These are phyloP conservation scores for Parelbella ahira DNA, from an alignment of 2,888 invertebrate genomes.

Conservation along the genomic window DNA sequence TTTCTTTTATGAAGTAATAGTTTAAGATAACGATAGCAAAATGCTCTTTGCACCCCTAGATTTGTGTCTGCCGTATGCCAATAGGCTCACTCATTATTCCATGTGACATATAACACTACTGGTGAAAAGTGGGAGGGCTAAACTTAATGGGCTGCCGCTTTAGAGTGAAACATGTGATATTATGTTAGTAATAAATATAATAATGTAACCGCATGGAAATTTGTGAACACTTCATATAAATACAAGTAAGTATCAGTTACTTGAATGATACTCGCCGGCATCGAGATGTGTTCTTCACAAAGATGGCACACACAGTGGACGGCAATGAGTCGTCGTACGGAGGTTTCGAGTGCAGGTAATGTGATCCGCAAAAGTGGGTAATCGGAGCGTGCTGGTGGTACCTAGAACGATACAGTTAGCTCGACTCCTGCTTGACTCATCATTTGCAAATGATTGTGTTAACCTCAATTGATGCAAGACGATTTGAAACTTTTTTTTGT, in stretches of 20 bases:
- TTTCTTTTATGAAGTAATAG: too few species aligned
- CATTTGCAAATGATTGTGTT: constrained; percentile 53
- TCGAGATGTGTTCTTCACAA: constrained; percentile 21
- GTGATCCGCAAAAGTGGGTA: constrained; percentile 65
- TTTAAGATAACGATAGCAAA: too few species aligned
- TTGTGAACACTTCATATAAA: too few species aligned
- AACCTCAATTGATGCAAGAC: constrained; percentile 56
- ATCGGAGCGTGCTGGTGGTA: constrained; percentile 59
- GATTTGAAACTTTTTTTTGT: constrained; percentile 25
- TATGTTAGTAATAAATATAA: too few species aligned
- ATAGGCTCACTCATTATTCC: too few species aligned
- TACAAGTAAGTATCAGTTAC: constrained; percentile 2
- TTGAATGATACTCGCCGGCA: constrained; percentile 10
- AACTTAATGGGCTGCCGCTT: too few species aligned
- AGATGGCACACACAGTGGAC: constrained; percentile 18
- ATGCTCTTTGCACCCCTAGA: too few species aligned
- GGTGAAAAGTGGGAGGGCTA: too few species aligned
- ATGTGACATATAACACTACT: too few species aligned
- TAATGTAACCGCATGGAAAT: too few species aligned
- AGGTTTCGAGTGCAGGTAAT: constrained; percentile 51
- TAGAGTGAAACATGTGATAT: too few species aligned
- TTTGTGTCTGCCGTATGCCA: too few species aligned
- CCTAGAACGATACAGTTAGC: constrained; percentile 60
- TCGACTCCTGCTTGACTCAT: constrained; percentile 54
- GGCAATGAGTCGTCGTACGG: constrained; percentile 31